These are phyloP conservation scores for Helleia helle DNA, from an alignment of 2,888 invertebrate genomes.

Conservation along the genomic window DNA sequence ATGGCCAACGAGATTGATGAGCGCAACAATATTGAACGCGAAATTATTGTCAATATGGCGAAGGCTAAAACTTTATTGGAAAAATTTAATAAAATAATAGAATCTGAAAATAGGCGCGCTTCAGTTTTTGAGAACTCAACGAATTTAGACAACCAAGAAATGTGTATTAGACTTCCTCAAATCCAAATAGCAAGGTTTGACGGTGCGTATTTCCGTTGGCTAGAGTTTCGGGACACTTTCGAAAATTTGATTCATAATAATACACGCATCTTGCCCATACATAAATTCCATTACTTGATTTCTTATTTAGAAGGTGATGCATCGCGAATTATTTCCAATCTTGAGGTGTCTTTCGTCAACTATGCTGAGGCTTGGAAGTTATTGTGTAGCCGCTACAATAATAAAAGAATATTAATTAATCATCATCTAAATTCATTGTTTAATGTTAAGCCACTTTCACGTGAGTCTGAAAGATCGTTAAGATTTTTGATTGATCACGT, in stretches of 20 bases:
- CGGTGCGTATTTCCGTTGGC: conserved; percentile 16
- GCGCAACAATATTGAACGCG: conserved; percentile 7
- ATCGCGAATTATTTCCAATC: not conserved
- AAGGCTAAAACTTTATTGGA: conserved; percentile 12
- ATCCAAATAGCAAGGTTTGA: conserved; percentile 17
- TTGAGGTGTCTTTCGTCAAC: conserved; percentile 10
- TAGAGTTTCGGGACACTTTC: conserved; percentile 18
- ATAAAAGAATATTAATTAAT: conserved; percentile 14
- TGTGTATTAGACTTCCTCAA: conserved; percentile 7
- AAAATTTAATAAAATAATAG: not conserved
- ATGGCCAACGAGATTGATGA: conserved; percentile 7
- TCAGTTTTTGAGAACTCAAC: too few species aligned
- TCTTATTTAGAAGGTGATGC: conserved; percentile 10
- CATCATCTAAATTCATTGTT: conserved; percentile 14
- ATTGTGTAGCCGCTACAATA: conserved; percentile 14
- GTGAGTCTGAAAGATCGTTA: conserved; percentile 17
- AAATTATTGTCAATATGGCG: conserved; percentile 9
- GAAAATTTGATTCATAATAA: conserved; percentile 15
- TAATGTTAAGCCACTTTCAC: conserved; percentile 11
- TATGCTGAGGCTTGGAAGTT: conserved; percentile 14
- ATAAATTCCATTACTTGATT: conserved; percentile 18
- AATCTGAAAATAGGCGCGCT: not conserved
- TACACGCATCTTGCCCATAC: conserved; percentile 10
- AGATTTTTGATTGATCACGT: conserved; percentile 20
- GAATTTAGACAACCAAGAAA: too few species aligned